A percentile compares a stretch with the other conserved stretches of the same genome.
Evolutionary conservation across 2,113 vertebrate genomes (phyloP).

Genomic region (Cephalopholis sonnerati): DNA sequence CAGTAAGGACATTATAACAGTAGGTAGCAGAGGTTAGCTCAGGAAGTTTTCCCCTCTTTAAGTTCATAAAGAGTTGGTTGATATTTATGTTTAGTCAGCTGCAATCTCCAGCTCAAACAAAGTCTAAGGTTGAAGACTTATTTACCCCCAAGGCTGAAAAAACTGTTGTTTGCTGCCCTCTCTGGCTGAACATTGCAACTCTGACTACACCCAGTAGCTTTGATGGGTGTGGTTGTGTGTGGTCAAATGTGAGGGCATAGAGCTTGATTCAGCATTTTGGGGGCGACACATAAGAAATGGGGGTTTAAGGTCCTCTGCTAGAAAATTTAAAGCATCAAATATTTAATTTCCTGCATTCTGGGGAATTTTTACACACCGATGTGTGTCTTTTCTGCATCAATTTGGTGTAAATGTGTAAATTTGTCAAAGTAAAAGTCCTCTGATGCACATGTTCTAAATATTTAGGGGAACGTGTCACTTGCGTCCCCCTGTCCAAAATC

Average conservation of each 20-base stretch:
- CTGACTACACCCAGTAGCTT: neutral
- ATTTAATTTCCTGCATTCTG: too few relatives aligned
- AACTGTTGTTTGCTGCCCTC: neutral
- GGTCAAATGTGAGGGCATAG: neutral
- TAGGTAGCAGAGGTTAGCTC: neutral
- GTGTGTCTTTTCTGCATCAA: too few relatives aligned
- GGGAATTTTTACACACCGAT: too few relatives aligned
- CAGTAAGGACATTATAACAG: conserved; percentile 61
- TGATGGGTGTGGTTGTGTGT: neutral
- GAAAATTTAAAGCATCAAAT: too few relatives aligned
- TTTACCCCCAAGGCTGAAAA: neutral
- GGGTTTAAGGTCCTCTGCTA: too few relatives aligned
- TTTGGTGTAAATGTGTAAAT: too few relatives aligned
- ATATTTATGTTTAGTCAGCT: neutral
- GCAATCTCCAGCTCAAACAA: neutral
- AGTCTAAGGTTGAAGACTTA: neutral
- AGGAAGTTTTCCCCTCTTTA: conserved; percentile 4
- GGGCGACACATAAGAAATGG: too few relatives aligned
- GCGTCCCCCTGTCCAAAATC: too few relatives aligned
- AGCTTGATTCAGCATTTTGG: too few relatives aligned
- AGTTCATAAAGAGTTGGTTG: neutral
- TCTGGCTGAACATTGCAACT: neutral
- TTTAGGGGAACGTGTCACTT: too few relatives aligned
- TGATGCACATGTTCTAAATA: too few relatives aligned
- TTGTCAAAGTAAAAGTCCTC: too few relatives aligned